phyloP scores from a whole-genome alignment of 2,797 vertebrate genomes.

The Trachurus trachurus region DNA sequence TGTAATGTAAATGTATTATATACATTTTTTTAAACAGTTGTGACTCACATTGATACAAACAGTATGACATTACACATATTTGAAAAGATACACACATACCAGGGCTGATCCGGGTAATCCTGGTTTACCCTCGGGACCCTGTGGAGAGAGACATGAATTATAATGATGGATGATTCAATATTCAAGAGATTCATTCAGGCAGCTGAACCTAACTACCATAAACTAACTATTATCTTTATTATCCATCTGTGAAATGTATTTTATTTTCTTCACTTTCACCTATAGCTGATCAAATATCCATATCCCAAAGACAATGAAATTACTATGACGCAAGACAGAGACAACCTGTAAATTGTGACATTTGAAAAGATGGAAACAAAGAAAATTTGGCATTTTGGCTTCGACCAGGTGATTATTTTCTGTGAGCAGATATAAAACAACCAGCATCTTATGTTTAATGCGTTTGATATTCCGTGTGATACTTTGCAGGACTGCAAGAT shows the following conservation, averaged over 20 bases:
- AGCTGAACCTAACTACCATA: neutral
- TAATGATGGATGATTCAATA: neutral
- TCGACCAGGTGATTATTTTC: neutral
- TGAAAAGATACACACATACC: conserved; percentile 67
- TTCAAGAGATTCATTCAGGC: neutral
- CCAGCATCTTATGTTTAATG: neutral
- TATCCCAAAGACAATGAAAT: neutral
- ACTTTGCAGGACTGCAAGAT: neutral
- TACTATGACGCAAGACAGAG: neutral
- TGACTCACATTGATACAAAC: neutral
- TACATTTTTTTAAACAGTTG: neutral
- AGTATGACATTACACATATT: neutral
- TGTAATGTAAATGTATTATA: neutral
- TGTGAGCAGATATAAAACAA: neutral
- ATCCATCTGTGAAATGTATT: neutral
- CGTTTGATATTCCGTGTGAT: neutral
- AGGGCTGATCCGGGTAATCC: conserved; percentile 79
- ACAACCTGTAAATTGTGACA: neutral
- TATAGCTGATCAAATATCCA: neutral
- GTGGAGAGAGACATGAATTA: conserved; percentile 24
- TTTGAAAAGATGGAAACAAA: neutral
- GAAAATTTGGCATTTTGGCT: neutral
- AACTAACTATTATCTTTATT: neutral
- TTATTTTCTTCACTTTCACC: neutral
- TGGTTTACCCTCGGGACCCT: conserved; percentile 88